Evolutionary conservation across 1,140 invertebrate species (phyloP), one percentile per base, ranked within the genome.

Genomic region (Trichogramma pretiosum): DNA sequence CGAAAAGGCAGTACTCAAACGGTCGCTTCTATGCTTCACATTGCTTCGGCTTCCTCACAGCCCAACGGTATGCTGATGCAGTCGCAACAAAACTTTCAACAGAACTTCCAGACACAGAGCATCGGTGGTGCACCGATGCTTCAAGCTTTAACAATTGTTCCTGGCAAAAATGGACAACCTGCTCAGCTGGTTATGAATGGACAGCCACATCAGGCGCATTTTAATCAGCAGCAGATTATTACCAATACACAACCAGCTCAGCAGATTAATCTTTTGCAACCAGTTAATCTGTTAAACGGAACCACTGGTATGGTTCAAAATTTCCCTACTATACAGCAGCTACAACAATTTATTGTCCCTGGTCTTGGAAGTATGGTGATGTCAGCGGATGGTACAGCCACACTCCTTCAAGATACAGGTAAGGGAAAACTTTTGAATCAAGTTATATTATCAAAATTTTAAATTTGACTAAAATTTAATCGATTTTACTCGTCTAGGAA

Each of bases 291-390:
- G 26, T 74, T 87, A 19, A 85, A 86, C 57, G 81, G 83, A 3
- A 72, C 80, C 0, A 77, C 78, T 11, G 78, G 80, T 8, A 79
- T 86, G 47, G 80, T 86, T 35, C 82, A 84, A 50, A 86, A 87
- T 61, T 83, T 87, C 58, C 83, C 83, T 0, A 79, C 83, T 0
- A 84, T 87, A 43, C 87, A 89, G 57, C 86, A 89, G 58, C n/a
- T 87, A 43, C 87, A 89, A 57, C 86, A 89, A 58, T 83, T 89
- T 56, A 82, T 89, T 37, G 80, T 89, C 36, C 86, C 87, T 3
- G 84, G 86, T 55, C 64, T 87, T 1, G 84, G 85, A 2, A 76
- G 86, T 51, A 78, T 89, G 77, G 77, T 86, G 36, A 80, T 81
- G 83, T 77, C 84, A 18, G 77, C 83, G 21, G 79, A 84, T 56